Evolutionary conservation across 2,888 invertebrate species (phyloP), one percentile per base, ranked within the genome.

Genomic region (Leucophora obtusa): DNA sequence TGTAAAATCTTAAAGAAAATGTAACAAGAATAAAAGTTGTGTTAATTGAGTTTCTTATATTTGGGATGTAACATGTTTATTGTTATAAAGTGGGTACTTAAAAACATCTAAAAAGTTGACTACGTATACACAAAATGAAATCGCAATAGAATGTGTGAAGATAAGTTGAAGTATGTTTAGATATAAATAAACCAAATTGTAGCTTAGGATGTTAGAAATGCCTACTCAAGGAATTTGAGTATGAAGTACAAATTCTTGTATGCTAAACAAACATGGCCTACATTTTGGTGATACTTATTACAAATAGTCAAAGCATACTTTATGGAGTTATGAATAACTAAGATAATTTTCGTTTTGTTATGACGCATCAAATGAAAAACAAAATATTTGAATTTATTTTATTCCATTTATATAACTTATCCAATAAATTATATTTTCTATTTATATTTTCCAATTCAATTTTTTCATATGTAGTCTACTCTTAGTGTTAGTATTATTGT

Each of bases 11-110:
- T 28, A 54, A 14, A 5, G n/a, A 24, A 14, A 24, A 11, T 18
- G 18, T 14, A 54, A 56, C 24, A 56, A 56, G 17, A 10, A 6
- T 4, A n/a, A 28, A 70, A 70, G 62, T 38, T 78, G 71, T 78
- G 77, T 72, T 78, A 72, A 78, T 78, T 78, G 66, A 78, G 77
- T 66, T 72, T 78, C 66, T 77, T 35, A 47, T 35, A 47, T 10
- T 11, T 66, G 54, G 60, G 9, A 50, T 78, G 15, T 60, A 60
- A 72, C 71, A 56, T 59, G 53, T 77, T 78, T 38, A 54, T 35
- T 50, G 50, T 65, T 66, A 17, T 14, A 50, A 68, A 60, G 54
- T 71, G 70, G 70, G 1, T 54, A 28, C 58, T 47, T 51, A 38
- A 24, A 38, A 53, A 51, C 9, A 35, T 50, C 15, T 38, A n/a